Conservation (phyloP, 2,113 vertebrate species). For the Brachionichthys hirsutus region DNA sequence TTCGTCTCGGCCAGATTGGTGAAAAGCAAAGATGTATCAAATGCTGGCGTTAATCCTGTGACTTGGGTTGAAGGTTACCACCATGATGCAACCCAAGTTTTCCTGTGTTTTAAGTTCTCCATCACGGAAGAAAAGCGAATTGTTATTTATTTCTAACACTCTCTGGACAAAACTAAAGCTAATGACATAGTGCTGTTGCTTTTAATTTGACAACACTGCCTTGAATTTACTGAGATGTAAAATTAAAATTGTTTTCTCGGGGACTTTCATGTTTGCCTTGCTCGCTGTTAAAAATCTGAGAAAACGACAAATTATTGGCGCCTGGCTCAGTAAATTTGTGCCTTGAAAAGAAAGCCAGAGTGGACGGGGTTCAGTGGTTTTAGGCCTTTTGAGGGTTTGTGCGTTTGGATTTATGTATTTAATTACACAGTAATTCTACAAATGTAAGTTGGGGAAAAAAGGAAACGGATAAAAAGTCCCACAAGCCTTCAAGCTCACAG, state of each 20-base stretch:
- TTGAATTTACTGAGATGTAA: constrained; percentile 79
- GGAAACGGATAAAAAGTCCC: constrained; percentile 61
- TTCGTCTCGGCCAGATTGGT: constrained; percentile 49
- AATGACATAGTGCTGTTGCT: constrained; percentile 75
- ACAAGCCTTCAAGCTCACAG: constrained; percentile 68
- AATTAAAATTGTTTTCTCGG: constrained; percentile 77
- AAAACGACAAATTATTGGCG: constrained; percentile 77
- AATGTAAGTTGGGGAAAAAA: constrained; percentile 74
- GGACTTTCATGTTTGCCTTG: constrained; percentile 74
- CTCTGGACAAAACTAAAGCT: constrained; percentile 74
- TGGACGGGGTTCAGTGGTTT: constrained; percentile 72
- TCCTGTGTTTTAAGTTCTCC: too few relatives aligned
- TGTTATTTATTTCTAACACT: constrained; percentile 56
- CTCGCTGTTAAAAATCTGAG: constrained; percentile 74
- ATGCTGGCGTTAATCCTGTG: constrained; percentile 30
- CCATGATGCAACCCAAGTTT: constrained; percentile 33
- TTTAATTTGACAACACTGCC: constrained; percentile 74
- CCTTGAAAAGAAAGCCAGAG: constrained; percentile 67
- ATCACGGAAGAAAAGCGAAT: constrained; percentile 9
- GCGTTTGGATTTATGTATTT: constrained; percentile 78
- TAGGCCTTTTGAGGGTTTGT: constrained; percentile 73
- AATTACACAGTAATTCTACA: constrained; percentile 76
- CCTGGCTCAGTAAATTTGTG: constrained; percentile 77
- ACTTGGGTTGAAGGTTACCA: constrained; percentile 53
- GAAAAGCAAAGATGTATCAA: constrained; percentile 55